Evolutionary conservation across 1,140 invertebrate species (phyloP), one percentile per base, ranked within the genome.

Genomic region (Nasonia giraulti): DNA sequence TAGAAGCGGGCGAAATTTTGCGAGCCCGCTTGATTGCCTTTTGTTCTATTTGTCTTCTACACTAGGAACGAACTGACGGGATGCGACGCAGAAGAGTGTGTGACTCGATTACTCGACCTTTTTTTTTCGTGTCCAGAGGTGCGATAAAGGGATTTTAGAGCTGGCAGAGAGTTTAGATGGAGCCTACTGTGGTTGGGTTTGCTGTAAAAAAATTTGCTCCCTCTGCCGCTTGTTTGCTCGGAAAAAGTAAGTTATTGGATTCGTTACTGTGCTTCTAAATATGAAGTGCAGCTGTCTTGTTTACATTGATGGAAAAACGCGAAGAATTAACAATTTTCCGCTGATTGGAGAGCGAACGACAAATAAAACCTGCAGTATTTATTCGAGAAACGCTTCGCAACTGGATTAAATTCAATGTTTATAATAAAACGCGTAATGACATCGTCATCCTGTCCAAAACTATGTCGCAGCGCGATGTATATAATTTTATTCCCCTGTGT

Each of bases 21-120:
- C 23, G 6, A 31, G 27, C 23, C 69, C 23, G 69, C 31, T 71
- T 71, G 69, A 71, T 71, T 71, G 69, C 69, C 23, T 71, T 71
- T 71, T 71, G 69, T 71, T 71, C 69, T 71, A 71, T 71, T 71
- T 71, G 69, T 71, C 69, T 71, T 71, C 23, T 71, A 4, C 23
- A 33, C 23, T 4, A 71, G 69, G 11, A 27, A 71, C 69, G 27
- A n/a, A n/a, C 20, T 27, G 69, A 71, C 8, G 14, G 69, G 23
- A 11, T 71, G 31, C 69, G 23, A 33, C 27, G 69, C 69, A 71
- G 31, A 33, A 27, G 68, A 1, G 23, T 27, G 8, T 31, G 23
- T 71, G 23, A 71, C 69, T 71, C 27, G 69, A 71, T 71, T 71
- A 71, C 23, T 31, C 27, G 69, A 27, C 69, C 0, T 62, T 62